Conservation (phyloP, 2,888 invertebrate genomes). For the Metacarcinus magister region DNA sequence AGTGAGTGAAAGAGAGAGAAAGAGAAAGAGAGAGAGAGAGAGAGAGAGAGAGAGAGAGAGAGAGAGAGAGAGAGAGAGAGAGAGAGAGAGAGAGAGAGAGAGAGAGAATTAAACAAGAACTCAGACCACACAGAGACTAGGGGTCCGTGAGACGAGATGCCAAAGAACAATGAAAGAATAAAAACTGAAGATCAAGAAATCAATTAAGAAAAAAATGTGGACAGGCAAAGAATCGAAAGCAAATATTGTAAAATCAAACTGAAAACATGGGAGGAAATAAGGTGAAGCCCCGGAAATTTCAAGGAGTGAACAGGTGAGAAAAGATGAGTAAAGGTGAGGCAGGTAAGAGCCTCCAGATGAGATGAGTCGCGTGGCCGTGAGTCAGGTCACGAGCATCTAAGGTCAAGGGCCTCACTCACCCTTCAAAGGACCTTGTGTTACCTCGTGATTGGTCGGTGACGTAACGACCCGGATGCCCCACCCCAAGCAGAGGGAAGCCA, state of each 20-base stretch:
- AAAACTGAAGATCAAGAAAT: not conserved
- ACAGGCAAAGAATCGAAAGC: not conserved
- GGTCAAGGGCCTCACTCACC: conserved; percentile 3
- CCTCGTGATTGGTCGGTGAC: not conserved
- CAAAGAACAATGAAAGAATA: not conserved
- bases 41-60: too few relatives aligned
- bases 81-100: too few relatives aligned
- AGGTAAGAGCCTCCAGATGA: not conserved
- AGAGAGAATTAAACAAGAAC: not conserved
- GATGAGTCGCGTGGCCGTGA: not conserved
- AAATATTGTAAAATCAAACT: not conserved
- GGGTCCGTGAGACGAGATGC: too few relatives aligned
- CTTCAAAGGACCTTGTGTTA: conserved; percentile 9
- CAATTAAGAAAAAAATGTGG: not conserved
- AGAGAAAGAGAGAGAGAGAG: too few relatives aligned
- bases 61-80: too few relatives aligned
- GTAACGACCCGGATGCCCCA: conserved; percentile 17
- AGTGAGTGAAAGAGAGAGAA: not conserved
- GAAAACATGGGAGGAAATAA: not conserved
- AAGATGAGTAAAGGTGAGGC: not conserved
- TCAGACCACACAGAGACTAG: too few relatives aligned
- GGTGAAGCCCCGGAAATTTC: not conserved
- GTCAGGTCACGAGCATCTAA: conserved; percentile 3
- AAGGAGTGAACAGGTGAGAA: not conserved
- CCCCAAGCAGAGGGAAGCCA: not conserved